Evolutionary conservation across 2,113 vertebrate species (phyloP), one percentile per base, ranked within the genome.

Genomic region (Salminus brasiliensis): DNA sequence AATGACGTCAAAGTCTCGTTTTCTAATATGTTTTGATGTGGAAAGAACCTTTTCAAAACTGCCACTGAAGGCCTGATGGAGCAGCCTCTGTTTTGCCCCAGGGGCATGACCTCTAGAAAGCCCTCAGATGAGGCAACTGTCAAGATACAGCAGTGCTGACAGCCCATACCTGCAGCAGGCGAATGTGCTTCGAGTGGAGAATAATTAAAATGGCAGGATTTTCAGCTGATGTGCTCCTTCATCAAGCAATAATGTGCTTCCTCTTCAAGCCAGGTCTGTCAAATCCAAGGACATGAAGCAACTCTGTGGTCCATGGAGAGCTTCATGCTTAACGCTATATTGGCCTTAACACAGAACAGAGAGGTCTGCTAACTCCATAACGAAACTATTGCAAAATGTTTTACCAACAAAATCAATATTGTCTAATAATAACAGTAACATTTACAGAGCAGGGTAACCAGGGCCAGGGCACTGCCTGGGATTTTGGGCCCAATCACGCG

Each of bases 61-160:
- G 53, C 29, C 39, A 43, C n/a, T 43, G 45, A 76, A 52, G 45
- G 29, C 68, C 43, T 39, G 74, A 76, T 45, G 30, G 5, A 52
- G 43, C 67, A 29, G 12, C 12, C 41, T 29, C 11, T 27, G 23
- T 27, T 23, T 25, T 47, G 65, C 41, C 39, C 12, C 9, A n/a
- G 13, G 41, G 67, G 23, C 68, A 32, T 30, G 27, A 32, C 16
- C 16, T 71, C 43, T 71, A 27, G 2, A 69, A 27, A n/a, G 43
- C 16, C 4, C 60, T 34, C 74, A 66, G 43, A 67, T 15, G 39
- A 47, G 57, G 39, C 72, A 74, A 11, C 60, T 53, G 60, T 66
- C 45, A 66, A 16, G 13, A 13, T 67, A 29, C 16, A 25, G 55
- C 32, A n/a, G 21, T 43, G 0, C 57, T n/a, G 73, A 36, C 39